Conservation (phyloP, 2,113 vertebrate species). For the Lagopus leucura region DNA sequence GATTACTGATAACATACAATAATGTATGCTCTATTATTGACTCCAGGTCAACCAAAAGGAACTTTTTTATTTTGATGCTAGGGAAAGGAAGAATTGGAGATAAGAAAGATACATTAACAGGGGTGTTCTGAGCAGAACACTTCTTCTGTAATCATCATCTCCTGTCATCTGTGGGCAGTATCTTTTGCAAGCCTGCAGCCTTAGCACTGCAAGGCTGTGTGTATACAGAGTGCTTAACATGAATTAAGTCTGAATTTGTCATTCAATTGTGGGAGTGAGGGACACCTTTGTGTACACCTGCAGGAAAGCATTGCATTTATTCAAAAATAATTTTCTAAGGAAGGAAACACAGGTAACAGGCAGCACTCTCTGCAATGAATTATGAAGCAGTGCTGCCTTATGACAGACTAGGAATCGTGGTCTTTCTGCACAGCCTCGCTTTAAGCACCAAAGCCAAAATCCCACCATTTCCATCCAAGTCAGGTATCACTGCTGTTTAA, state of each 20-base stretch:
- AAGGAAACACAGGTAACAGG: background rate
- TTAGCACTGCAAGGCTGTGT: background rate
- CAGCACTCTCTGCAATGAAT: background rate
- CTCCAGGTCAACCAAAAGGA: background rate
- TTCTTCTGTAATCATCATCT: background rate
- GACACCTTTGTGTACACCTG: background rate
- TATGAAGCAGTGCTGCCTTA: background rate
- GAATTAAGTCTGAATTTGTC: background rate
- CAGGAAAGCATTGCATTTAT: background rate
- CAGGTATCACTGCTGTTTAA: rapidly evolving
- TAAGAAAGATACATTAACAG: background rate
- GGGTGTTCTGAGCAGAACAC: background rate
- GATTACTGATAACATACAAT: background rate
- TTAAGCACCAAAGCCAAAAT: background rate
- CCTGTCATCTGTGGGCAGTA: background rate
- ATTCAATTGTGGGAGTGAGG: background rate
- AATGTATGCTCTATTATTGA: background rate
- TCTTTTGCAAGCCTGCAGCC: background rate
- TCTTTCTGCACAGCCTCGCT: background rate
- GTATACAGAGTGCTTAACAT: background rate
- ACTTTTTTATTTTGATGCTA: background rate
- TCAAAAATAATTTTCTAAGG: background rate
- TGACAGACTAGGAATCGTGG: background rate
- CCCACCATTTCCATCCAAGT: background rate
- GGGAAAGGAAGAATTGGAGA: background rate